Percentiles rank a stretch among this genome's conserved stretches.
phyloP scores from a whole-genome alignment of 2,797 vertebrate species.

The Bufotes viridis region DNA sequence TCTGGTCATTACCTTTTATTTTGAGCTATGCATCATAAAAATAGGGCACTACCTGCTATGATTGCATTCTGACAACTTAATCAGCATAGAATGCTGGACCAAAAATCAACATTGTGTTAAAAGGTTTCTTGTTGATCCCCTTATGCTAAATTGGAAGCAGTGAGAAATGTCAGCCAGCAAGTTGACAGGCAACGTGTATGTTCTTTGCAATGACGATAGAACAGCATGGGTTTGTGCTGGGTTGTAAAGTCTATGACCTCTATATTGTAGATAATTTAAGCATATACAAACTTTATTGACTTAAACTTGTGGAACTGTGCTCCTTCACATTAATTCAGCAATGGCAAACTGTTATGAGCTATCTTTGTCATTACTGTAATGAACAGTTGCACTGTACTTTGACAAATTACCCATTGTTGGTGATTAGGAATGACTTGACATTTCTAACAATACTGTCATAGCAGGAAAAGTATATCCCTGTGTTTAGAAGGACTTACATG shows the following conservation, averaged over 20 bases:
- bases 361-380: not conserved
- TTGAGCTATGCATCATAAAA: too few relatives aligned
- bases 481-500: slow-evolving; percentile 56
- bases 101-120: too few relatives aligned
- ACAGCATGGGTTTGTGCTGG: not conserved
- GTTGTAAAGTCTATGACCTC: not conserved
- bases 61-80: too few relatives aligned
- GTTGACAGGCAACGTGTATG: not conserved
- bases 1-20: too few relatives aligned
- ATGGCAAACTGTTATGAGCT: not conserved
- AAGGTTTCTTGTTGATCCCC: not conserved
- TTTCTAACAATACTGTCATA: slow-evolving; percentile 49
- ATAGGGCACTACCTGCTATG: too few relatives aligned
- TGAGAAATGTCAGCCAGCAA: not conserved
- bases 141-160: not conserved
- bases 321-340: not conserved
- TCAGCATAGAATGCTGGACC: too few relatives aligned
- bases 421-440: slow-evolving; percentile 52
- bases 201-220: not conserved
- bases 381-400: not conserved
- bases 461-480: slow-evolving; percentile 45
- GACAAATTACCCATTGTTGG: slow-evolving; percentile 29
- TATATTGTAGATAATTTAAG: not conserved
- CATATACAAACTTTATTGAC: not conserved
- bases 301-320: not conserved